Evolutionary conservation across 1,140 invertebrate species (phyloP).

Genomic region (Bradysia coprophila): DNA sequence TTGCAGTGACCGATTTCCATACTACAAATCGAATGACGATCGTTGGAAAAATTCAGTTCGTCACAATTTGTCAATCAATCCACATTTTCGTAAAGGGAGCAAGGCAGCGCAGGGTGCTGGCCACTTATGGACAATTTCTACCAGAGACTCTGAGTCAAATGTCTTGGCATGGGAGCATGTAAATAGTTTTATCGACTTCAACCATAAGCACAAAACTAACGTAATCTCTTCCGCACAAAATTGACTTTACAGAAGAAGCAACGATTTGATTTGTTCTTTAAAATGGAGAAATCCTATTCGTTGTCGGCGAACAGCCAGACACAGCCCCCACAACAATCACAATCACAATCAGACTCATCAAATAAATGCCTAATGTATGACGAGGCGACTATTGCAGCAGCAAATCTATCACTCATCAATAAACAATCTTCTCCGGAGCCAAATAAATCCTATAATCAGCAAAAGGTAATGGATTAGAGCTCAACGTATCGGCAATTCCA

Average conservation of each 20-base stretch:
- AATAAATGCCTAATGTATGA: background rate
- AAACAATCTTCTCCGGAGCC: background rate
- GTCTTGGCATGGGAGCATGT: conserved; percentile 23
- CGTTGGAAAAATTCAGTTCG: conserved; percentile 81
- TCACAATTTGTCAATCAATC: conserved; percentile 76
- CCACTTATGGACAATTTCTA: conserved; percentile 67
- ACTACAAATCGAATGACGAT: conserved; percentile 70
- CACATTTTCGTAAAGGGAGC: conserved; percentile 70
- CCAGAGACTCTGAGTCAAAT: conserved; percentile 28
- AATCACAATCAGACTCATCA: conserved; percentile 2
- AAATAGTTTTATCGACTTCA: conserved; percentile 7
- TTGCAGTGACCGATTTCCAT: conserved; percentile 61
- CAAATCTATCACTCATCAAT: background rate
- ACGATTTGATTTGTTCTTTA: conserved; percentile 22
- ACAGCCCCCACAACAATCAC: conserved; percentile 11
- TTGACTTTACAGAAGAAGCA: conserved; percentile 17
- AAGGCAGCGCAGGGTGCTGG: conserved; percentile 68
- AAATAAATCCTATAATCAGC: no score
- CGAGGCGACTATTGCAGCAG: background rate
- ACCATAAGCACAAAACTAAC: background rate
- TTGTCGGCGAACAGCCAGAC: conserved; percentile 7
- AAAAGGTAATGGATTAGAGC: no score
- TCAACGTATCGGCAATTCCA: no score
- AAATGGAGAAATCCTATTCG: conserved; percentile 14
- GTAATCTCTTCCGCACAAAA: background rate